Base-by-base conservation (phyloP, 1,140 invertebrate species). In the Drosophila baimaii region DNA sequence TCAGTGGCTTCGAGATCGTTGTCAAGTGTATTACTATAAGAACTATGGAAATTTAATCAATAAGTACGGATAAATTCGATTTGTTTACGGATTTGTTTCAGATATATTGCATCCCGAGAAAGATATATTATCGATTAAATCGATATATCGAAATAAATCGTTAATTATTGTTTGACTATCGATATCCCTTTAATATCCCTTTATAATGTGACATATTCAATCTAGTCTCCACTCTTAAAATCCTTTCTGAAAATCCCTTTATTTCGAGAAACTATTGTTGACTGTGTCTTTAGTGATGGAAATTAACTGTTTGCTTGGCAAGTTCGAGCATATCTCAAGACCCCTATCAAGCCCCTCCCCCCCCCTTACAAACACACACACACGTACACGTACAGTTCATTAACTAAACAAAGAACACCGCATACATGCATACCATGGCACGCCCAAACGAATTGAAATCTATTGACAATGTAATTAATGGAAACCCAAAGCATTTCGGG, bases 381-480 rank as follows among this genome's bases (percentile, higher is more conserved):
- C 15, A 52, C 58, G 1, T 10, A 27, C 33, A 41, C 37, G n/a
- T n/a, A 17, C 39, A 54, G 64, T 78, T 71, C 43, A 71, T 71
- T 71, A 71, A 66, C 21, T 52, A 66, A 29, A 66, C 61, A 68
- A 63, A 66, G 63, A 47, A 31, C 43, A 25, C 39, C 54, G 44
- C 64, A 76, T 17, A 35, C 35, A 33, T 17, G 21, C 5, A 29
- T 7, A 27, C 27, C 5, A 4, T 13, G 23, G 44, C 47, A 23
- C 23, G n/a, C 25, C 39, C 19, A 27, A 35, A 46, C 23, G 35
- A 69, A 62, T 47, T 23, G 29, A 54, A 56, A 52, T 81, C 66
- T 84, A 81, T 85, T 84, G 78, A 77, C 81, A 77, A 86, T 81
- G 81, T 85, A 84, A 84, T 84, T 84, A 84, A 84, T 86, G 73